Evolutionary conservation across 2,797 vertebrate genomes (phyloP), one percentile per base, ranked within the genome.

Genomic region (Discoglossus pictus): DNA sequence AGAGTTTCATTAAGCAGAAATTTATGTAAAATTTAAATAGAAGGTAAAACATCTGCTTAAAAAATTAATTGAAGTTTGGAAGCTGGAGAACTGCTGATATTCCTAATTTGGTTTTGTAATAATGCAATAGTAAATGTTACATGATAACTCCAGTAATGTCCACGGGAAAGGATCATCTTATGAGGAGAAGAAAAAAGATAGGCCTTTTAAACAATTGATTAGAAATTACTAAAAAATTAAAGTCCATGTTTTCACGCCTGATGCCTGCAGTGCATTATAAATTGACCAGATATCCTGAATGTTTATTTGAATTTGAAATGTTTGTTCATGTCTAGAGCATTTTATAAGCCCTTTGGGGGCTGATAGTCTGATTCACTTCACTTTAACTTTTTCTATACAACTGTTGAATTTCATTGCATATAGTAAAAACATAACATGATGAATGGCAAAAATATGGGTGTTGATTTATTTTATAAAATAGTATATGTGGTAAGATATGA

Each of bases 21-120:
- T 13, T 36, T 25, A 47, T 15, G 21, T 46, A n/a, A n/a, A 17
- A 46, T 36, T 55, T 15, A 43, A 56, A 55, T 20, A 20, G 20
- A 46, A 56, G 42, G 44, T 24, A 60, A 65, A 65, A 35, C 52
- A 56, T 25, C 40, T 34, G 56, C 38, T 46, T 47, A 16, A 65
- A 31, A 65, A 65, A 47, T 56, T 44, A 56, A 65, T 65, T 65
- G 52, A 47, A 64, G 48, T 55, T 27, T 39, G 38, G 34, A 34
- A 56, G 52, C 52, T 39, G 43, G 40, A 55, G 63, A 65, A 56
- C 63, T 25, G 23, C 52, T 65, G 63, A 65, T 65, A 47, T 56
- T 52, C 43, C 12, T 56, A 65, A 65, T 65, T 65, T 56, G 24
- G 51, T 52, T n/a, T 65, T 56, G 52, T 65, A 31, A 47, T 65